These are phyloP conservation scores for Timema podura DNA, from an alignment of 2,888 invertebrate genomes.

Conservation along the genomic window DNA sequence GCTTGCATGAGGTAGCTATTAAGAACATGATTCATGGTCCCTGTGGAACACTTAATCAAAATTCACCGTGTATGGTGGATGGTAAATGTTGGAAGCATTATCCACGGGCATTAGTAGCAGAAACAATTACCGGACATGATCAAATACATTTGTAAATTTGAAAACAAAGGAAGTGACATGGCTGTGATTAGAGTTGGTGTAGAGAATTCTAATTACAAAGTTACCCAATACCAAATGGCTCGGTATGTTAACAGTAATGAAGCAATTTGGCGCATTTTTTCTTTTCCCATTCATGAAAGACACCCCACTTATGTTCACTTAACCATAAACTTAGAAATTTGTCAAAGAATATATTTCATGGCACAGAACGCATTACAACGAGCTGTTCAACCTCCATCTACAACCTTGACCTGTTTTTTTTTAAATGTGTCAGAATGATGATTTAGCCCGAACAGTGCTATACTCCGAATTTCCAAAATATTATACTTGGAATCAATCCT, in stretches of 20 bases:
- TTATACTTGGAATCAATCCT: constrained; percentile 29
- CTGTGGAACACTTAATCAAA: constrained; percentile 37
- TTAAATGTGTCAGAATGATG: constrained; percentile 32
- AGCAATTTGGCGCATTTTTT: constrained; percentile 40
- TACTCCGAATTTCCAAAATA: constrained; percentile 15
- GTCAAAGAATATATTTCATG: neutral
- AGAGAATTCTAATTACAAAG: constrained; percentile 31
- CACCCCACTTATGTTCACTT: constrained; percentile 3
- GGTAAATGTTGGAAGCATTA: too few relatives aligned
- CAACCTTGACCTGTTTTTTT: constrained; percentile 36
- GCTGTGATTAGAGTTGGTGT: constrained; percentile 30
- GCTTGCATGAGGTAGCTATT: constrained; percentile 38
- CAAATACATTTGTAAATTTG: constrained; percentile 38
- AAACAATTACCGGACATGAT: too few relatives aligned
- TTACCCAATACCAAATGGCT: constrained; percentile 29
- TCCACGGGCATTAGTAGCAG: too few relatives aligned
- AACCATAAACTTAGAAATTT: neutral
- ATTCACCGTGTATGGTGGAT: too few relatives aligned
- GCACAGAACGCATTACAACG: neutral
- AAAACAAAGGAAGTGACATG: constrained; percentile 35
- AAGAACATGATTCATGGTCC: constrained; percentile 42
- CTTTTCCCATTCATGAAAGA: constrained; percentile 33
- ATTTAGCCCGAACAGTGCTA: constrained; percentile 32
- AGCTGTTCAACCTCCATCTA: constrained; percentile 13
- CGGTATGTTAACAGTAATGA: constrained; percentile 41